Evolutionary conservation across 1,140 invertebrate species (phyloP).

Genomic region (Bombus cullumanus): DNA sequence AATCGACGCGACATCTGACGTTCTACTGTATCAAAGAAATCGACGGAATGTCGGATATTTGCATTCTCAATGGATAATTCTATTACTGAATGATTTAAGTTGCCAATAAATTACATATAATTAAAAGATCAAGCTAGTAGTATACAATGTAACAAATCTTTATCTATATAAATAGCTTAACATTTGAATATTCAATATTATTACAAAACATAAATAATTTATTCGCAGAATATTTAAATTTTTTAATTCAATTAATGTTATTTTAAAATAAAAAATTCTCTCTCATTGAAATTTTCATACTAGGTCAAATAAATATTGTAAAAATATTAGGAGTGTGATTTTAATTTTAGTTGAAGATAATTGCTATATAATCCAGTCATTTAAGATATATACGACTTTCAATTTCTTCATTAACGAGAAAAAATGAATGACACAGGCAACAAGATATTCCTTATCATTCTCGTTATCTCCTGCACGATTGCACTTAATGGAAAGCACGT

Average conservation of each 20-base stretch:
- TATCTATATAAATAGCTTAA: background rate
- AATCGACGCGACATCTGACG: conserved; percentile 19
- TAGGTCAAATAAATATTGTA: background rate
- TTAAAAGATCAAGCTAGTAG: background rate
- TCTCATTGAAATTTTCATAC: background rate
- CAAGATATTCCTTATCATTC: background rate
- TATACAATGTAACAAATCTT: background rate
- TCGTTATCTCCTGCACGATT: background rate
- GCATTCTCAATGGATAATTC: conserved; percentile 21
- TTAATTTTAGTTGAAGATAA: too few relatives aligned
- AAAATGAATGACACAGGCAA: background rate
- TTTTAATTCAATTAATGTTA: background rate
- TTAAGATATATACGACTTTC: background rate
- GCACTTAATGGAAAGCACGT: background rate
- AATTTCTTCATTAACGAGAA: background rate
- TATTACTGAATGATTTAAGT: background rate
- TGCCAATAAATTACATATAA: background rate
- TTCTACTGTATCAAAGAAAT: background rate
- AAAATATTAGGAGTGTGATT: too few relatives aligned
- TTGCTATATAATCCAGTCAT: too few relatives aligned
- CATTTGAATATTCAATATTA: background rate
- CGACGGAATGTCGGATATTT: background rate
- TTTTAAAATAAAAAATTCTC: background rate
- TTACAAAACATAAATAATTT: background rate
- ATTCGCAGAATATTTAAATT: background rate